Evolutionary conservation across 2,888 invertebrate genomes (phyloP).

Genomic region (Philaethria dido): DNA sequence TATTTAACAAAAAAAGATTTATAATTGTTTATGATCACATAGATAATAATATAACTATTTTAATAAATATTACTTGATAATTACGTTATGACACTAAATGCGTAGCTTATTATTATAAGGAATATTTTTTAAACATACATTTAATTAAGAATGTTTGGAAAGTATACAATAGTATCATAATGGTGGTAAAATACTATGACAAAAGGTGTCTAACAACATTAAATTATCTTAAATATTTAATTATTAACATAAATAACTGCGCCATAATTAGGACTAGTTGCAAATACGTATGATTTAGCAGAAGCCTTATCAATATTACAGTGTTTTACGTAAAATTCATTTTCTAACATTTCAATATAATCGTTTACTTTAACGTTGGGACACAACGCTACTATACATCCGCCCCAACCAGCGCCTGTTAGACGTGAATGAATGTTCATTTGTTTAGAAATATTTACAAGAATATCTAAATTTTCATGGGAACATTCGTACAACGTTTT

Average conservation of each 20-base stretch:
- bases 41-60: not conserved
- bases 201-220: not conserved
- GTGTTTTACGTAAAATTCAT: slow-evolving; percentile 86
- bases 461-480: slow-evolving; percentile 91
- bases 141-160: not conserved
- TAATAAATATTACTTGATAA: not conserved
- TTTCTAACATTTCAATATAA: slow-evolving; percentile 88
- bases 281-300: slow-evolving; percentile 86
- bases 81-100: not conserved
- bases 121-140: not conserved
- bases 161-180: not conserved
- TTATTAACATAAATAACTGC: slow-evolving; percentile 80
- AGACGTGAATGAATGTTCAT: slow-evolving; percentile 92
- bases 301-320: slow-evolving; percentile 80
- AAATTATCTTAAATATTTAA: slow-evolving; percentile 6
- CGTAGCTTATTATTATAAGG: not conserved
- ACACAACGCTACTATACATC: slow-evolving; percentile 95
- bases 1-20: not conserved
- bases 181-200: not conserved
- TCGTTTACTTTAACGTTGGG: slow-evolving; percentile 85
- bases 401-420: slow-evolving; percentile 99
- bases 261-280: slow-evolving; percentile 88
- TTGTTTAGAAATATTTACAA: slow-evolving; percentile 89
- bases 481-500: slow-evolving; percentile 96
- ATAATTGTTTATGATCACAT: not conserved